Percentiles rank a stretch among this genome's conserved stretches.
These are phyloP conservation scores for Rhea americana DNA, from an alignment of 2,113 vertebrate species.

Conservation along the genomic window DNA sequence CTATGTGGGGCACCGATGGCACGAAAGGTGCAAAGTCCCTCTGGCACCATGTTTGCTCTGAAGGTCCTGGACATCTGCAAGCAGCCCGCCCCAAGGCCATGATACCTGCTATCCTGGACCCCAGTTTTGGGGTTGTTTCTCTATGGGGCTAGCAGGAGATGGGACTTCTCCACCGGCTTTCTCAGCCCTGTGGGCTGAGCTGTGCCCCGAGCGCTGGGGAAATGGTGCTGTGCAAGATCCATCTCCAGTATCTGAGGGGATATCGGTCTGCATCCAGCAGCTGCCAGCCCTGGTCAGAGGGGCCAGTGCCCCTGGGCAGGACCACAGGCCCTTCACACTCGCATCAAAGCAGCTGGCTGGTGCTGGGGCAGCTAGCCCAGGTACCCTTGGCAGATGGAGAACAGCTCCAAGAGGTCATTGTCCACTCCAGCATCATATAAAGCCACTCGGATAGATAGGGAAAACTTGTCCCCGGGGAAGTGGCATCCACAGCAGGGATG, in stretches of 20 bases:
- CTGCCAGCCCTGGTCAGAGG: neutral
- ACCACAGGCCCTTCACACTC: neutral
- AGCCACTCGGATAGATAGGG: neutral
- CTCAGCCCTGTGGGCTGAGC: neutral
- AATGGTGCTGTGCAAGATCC: neutral
- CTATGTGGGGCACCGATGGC: neutral
- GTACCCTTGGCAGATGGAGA: neutral
- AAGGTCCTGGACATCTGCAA: neutral
- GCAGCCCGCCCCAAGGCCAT: neutral
- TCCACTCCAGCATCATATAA: neutral
- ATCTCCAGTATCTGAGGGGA: neutral
- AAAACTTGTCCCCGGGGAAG: neutral
- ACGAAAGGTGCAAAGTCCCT: slow-evolving; percentile 34
- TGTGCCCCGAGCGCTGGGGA: neutral
- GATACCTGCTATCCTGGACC: fast-evolving
- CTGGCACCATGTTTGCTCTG: neutral
- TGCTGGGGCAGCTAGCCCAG: neutral
- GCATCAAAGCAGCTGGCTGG: neutral
- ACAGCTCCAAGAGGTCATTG: neutral
- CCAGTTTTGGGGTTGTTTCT: neutral
- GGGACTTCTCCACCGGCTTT: neutral
- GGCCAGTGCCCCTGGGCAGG: neutral
- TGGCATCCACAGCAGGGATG: neutral
- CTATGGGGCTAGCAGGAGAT: neutral
- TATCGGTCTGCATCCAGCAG: neutral